Evolutionary conservation across 35 echinoderm and acorn worm genomes (phyloP).

Genomic region (Holothuria glaberrima): DNA sequence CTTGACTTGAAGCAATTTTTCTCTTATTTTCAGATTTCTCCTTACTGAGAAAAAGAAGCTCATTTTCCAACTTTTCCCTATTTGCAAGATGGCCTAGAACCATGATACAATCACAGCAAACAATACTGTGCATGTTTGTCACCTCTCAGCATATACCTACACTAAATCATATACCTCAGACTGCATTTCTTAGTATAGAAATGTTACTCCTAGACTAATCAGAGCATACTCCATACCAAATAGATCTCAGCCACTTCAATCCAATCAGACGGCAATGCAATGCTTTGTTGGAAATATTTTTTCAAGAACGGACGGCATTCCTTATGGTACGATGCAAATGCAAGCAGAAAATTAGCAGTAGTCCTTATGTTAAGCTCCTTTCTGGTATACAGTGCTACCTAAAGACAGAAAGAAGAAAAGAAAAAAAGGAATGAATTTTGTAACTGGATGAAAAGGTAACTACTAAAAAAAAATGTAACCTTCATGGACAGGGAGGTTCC

Average conservation of each 20-base stretch:
- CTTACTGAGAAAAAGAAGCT: no score
- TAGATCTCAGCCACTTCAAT: conserved; percentile 92
- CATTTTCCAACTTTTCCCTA: no score
- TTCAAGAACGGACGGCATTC: conserved; percentile 87
- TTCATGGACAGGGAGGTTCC: background rate
- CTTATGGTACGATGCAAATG: conserved; percentile 68
- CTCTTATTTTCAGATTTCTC: no score
- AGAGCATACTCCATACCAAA: conserved; percentile 44
- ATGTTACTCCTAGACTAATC: background rate
- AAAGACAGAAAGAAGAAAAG: background rate
- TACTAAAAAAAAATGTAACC: background rate
- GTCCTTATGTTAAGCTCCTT: conserved; percentile 92
- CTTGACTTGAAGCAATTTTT: no score
- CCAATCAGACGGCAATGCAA: conserved; percentile 92
- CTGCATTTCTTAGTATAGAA: no score
- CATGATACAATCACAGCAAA: no score
- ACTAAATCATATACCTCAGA: no score
- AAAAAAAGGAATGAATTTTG: background rate
- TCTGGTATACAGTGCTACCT: conserved; percentile 93
- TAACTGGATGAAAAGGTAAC: background rate
- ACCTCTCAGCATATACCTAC: no score
- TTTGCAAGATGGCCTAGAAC: no score
- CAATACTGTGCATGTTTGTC: no score
- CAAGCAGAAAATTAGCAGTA: conserved; percentile 89
- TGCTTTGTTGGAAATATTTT: conserved; percentile 81